A percentile compares a stretch with the other conserved stretches of the same genome.
These are phyloP conservation scores for Xiphydria camelus DNA, from an alignment of 2,888 invertebrate species.

Conservation along the genomic window DNA sequence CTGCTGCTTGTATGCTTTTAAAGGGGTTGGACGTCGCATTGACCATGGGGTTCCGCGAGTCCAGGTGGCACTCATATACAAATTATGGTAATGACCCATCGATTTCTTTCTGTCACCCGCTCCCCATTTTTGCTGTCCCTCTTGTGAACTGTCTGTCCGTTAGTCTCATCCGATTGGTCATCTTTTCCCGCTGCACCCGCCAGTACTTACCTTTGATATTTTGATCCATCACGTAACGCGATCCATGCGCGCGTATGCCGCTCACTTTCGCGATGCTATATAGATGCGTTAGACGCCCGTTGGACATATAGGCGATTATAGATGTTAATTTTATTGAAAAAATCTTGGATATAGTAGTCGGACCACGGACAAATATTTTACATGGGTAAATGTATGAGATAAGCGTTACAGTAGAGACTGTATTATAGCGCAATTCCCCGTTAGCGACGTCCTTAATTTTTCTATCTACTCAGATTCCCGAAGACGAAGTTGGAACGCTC, in stretches of 20 bases:
- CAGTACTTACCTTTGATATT: conserved; percentile 31
- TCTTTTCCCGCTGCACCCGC: conserved; percentile 6
- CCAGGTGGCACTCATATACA: conserved; percentile 50
- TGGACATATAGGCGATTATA: too few species aligned
- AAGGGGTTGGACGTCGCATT: conserved; percentile 20
- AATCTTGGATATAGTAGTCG: too few species aligned
- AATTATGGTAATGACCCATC: conserved; percentile 52
- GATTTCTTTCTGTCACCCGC: too few species aligned
- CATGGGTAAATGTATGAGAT: too few species aligned
- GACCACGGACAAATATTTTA: too few species aligned
- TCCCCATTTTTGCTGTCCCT: conserved; percentile 10
- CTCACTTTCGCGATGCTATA: too few species aligned
- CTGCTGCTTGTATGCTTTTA: conserved; percentile 13
- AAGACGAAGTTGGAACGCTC: too few species aligned
- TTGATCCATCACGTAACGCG: conserved; percentile 38
- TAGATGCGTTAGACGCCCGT: neutral
- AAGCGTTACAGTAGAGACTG: too few species aligned
- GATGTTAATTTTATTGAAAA: too few species aligned
- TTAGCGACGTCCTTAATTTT: too few species aligned
- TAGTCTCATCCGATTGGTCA: conserved; percentile 32
- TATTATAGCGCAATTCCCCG: too few species aligned
- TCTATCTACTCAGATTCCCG: too few species aligned
- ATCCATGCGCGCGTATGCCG: conserved; percentile 19
- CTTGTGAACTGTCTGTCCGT: conserved; percentile 14
- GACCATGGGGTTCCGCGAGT: conserved; percentile 39